Evolutionary conservation across 2,888 invertebrate species (phyloP), one percentile per base, ranked within the genome.

Genomic region (Megastigmus dorsalis): DNA sequence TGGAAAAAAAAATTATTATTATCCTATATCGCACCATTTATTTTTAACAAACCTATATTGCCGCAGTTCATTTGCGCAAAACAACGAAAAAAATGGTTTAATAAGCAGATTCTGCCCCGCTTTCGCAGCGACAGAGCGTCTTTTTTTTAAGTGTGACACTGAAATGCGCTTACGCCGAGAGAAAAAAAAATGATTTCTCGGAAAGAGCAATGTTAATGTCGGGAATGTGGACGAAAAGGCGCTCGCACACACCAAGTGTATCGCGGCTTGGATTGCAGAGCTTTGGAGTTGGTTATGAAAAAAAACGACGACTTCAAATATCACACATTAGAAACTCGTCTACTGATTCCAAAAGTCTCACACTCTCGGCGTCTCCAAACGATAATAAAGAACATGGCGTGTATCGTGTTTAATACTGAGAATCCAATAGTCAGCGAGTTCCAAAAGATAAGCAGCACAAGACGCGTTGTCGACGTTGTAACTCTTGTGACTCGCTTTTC

Each of bases 341-440:
- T 67, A 54, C 52, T 38, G 50, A 63, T 50, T 68, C 33, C 9
- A 69, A 74, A 69, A 68, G 68, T 74, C 68, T 50, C 74, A 57
- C 68, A 60, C 54, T 28, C 59, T 33, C 43, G 5, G 33, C 45
- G 59, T 48, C 59, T 50, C 45, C 43, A 30, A 52, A 74, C 65
- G 79, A 78, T 71, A 79, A 81, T 79, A 80, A n/a, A 81, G 80
- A 77, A 72, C 50, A 63, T 18, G 62, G 77, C 79, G 68, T 79
- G 79, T 82, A 82, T 83, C 83, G 81, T 74, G 78, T 85, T 79
- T 75, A 80, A 78, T 86, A 85, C 85, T 74, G 74, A 80, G 84
- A 86, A 86, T 79, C 79, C 80, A 79, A 81, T 75, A 81, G 83
- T 85, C 84, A 85, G 85, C 85, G 81, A 63, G 75, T 75, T 75